Percentiles rank a stretch among this genome's conserved stretches.
phyloP scores from a whole-genome alignment of 2,797 vertebrate genomes.

The Coracias cyanogaster region DNA sequence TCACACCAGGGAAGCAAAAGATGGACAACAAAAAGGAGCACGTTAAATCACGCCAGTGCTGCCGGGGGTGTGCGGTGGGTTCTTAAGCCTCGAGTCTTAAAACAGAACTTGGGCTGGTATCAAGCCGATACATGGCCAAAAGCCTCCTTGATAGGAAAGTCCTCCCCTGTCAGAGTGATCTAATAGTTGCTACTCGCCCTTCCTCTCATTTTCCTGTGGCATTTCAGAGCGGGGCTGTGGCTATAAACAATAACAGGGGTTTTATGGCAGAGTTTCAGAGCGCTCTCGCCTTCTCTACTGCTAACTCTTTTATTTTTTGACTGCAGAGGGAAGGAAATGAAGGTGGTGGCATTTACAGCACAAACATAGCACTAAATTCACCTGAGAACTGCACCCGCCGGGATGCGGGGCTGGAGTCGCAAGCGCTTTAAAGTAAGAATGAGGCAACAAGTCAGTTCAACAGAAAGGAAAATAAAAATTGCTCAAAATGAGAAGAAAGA shows the following conservation, averaged over 20 bases:
- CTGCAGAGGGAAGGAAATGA: not conserved
- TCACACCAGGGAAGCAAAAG: rapidly evolving
- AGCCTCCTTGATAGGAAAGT: conserved; percentile 19
- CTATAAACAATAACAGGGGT: conserved; percentile 43
- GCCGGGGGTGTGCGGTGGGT: not conserved
- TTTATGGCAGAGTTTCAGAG: conserved; percentile 36
- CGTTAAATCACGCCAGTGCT: conserved; percentile 2
- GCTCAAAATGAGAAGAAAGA: not conserved
- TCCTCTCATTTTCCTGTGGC: conserved; percentile 56
- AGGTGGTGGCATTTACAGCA: conserved; percentile 15
- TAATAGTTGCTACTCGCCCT: conserved; percentile 21
- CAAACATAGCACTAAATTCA: conserved; percentile 42
- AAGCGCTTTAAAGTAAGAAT: not conserved
- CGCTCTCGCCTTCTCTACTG: not conserved
- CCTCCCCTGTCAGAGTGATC: conserved; percentile 44
- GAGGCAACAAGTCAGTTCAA: not conserved
- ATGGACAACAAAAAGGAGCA: not conserved
- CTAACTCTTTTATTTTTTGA: not conserved
- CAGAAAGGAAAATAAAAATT: no score
- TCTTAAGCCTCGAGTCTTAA: conserved; percentile 51
- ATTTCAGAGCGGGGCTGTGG: not conserved
- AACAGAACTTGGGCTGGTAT: conserved; percentile 36
- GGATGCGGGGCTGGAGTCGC: not conserved
- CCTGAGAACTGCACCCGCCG: not conserved
- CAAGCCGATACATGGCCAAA: not conserved